phyloP scores from a whole-genome alignment of 2,113 vertebrate genomes.

The Poeciliopsis retropinna region DNA sequence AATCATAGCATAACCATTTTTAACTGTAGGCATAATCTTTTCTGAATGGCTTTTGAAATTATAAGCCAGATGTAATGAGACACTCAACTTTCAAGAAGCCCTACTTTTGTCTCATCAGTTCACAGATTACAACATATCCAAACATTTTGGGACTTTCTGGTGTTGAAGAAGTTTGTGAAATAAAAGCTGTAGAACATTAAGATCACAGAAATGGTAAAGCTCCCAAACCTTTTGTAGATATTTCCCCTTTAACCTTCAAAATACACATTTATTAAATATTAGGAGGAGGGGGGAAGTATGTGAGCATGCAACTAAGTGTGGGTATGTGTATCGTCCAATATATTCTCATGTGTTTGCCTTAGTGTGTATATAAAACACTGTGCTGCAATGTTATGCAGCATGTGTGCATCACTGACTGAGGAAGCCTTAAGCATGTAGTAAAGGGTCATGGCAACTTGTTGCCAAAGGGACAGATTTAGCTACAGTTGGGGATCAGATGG shows the following conservation, averaged over 20 bases:
- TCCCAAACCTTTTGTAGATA: neutral
- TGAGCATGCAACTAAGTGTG: neutral
- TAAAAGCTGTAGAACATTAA: neutral
- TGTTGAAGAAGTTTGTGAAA: neutral
- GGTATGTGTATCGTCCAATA: neutral
- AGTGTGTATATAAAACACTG: neutral
- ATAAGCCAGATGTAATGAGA: no score
- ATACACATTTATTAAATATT: neutral
- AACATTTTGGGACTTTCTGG: no score
- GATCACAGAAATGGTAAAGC: neutral
- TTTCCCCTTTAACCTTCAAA: neutral
- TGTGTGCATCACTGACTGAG: slow-evolving; percentile 20
- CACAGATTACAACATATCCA: no score
- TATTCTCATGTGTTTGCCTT: neutral
- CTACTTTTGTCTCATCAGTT: no score
- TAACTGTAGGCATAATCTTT: no score
- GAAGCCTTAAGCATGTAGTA: slow-evolving; percentile 2
- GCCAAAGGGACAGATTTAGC: slow-evolving; percentile 44
- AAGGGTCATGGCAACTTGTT: slow-evolving; percentile 48
- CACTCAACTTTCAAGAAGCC: no score
- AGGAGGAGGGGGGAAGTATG: neutral
- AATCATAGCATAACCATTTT: no score
- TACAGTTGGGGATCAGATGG: slow-evolving; percentile 17
- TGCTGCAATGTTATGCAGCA: neutral
- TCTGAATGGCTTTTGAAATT: no score